Evolutionary conservation across 2,888 invertebrate species (phyloP).

Genomic region (Agrochola circellaris): DNA sequence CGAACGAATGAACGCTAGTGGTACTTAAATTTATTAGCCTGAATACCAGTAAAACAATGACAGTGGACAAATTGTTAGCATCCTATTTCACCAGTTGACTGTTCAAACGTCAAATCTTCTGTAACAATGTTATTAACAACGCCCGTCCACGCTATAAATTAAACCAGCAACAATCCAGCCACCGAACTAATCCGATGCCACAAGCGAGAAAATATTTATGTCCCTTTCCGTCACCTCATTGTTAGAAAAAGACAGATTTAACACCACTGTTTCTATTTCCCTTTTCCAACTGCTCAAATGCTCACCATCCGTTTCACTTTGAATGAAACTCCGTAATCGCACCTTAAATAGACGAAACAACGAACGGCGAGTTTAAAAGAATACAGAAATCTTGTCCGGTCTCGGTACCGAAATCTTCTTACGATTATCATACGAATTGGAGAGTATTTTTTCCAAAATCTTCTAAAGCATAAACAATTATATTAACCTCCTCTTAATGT

Average conservation of each 20-base stretch:
- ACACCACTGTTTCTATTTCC: slow-evolving; percentile 9
- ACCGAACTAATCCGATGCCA: slow-evolving; percentile 52
- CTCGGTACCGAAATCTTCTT: slow-evolving; percentile 19
- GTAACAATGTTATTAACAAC: slow-evolving; percentile 60
- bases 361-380: neutral
- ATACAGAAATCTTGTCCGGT: slow-evolving; percentile 14
- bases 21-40: slow-evolving; percentile 41
- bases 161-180: slow-evolving; percentile 50
- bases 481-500: slow-evolving; percentile 21
- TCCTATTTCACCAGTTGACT: slow-evolving; percentile 53
- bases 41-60: slow-evolving; percentile 27
- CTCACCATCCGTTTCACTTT: slow-evolving; percentile 19
- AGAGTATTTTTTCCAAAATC: slow-evolving; percentile 27
- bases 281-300: slow-evolving; percentile 15
- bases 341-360: slow-evolving; percentile 23
- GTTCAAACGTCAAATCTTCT: slow-evolving; percentile 54
- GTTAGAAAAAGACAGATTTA: slow-evolving; percentile 51
- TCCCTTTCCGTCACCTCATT: slow-evolving; percentile 47
- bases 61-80: slow-evolving; percentile 48
- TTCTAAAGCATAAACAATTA: slow-evolving; percentile 43
- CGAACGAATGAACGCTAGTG: slow-evolving; percentile 21
- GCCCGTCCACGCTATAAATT: slow-evolving; percentile 60
- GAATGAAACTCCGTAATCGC: slow-evolving; percentile 39
- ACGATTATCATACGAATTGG: slow-evolving; percentile 31
- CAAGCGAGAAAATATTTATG: slow-evolving; percentile 43